phyloP scores from a whole-genome alignment of 2,888 invertebrate genomes.

The Lamproptera curius region DNA sequence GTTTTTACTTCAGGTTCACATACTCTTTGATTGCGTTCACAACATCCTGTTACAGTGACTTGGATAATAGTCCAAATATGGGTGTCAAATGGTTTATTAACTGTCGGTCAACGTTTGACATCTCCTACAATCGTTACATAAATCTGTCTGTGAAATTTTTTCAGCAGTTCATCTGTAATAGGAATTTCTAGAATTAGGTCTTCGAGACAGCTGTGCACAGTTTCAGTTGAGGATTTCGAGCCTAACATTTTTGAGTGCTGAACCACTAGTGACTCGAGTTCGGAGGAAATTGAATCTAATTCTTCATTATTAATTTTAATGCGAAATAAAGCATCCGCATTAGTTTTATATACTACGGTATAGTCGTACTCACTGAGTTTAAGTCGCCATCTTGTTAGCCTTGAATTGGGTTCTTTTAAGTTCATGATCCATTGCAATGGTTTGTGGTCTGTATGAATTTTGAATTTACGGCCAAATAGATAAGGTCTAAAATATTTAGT shows the following conservation, averaged over 20 bases:
- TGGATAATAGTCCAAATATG: neutral
- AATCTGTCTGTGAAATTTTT: constrained; percentile 23
- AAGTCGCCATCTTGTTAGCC: no score
- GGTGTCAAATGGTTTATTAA: neutral
- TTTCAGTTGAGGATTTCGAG: neutral
- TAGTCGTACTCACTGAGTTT: neutral
- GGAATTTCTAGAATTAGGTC: no score
- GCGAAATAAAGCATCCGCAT: neutral
- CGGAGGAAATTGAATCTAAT: neutral
- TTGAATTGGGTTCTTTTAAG: no score
- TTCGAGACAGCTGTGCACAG: neutral
- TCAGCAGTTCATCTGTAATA: constrained; percentile 23
- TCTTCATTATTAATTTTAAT: neutral
- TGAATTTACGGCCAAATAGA: constrained; percentile 16
- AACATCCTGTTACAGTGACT: neutral
- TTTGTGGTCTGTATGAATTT: neutral
- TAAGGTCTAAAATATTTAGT: no score
- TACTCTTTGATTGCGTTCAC: no score
- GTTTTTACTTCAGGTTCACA: neutral
- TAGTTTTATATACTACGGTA: neutral
- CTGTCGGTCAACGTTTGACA: constrained; percentile 15
- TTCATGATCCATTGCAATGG: no score
- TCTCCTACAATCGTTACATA: constrained; percentile 19
- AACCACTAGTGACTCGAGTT: neutral
- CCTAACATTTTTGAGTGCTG: neutral